Evolutionary conservation across 2,113 vertebrate genomes (phyloP).

Genomic region (Hyperoodon ampullatus): DNA sequence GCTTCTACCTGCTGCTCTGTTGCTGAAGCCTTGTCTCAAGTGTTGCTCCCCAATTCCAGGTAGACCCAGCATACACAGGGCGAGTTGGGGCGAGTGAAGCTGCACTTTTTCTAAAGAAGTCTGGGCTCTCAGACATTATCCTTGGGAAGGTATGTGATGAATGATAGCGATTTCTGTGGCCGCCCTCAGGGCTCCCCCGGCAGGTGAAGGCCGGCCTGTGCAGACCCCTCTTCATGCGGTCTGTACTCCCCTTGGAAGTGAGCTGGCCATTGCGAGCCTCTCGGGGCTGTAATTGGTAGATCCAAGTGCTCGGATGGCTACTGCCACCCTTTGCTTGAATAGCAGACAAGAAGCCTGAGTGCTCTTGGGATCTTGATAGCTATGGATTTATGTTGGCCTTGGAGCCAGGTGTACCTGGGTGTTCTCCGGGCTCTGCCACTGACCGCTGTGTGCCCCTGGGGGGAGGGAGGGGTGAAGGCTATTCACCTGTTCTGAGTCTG

Average conservation of each 20-base stretch:
- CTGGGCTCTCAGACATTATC: conserved; percentile 93
- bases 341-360: neutral
- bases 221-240: neutral
- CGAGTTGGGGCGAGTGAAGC: conserved; percentile 95
- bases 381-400: neutral
- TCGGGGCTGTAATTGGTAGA: neutral
- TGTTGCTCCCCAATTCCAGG: conserved; percentile 83
- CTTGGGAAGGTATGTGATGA: conserved; percentile 93
- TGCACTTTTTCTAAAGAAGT: conserved; percentile 97
- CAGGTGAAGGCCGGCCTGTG: neutral
- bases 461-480: neutral
- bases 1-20: neutral
- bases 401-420: neutral
- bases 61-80: conserved; percentile 94
- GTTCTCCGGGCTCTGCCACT: neutral
- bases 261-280: neutral
- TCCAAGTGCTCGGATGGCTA: neutral
- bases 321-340: fast-evolving
- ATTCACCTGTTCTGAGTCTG: neutral
- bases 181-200: fast-evolving
- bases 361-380: neutral
- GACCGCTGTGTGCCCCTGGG: neutral
- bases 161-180: neutral
- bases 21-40: neutral
- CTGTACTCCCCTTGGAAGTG: neutral